phyloP scores from a whole-genome alignment of 92 coral and sea anemone genomes.

The Virgularia gustaviana region DNA sequence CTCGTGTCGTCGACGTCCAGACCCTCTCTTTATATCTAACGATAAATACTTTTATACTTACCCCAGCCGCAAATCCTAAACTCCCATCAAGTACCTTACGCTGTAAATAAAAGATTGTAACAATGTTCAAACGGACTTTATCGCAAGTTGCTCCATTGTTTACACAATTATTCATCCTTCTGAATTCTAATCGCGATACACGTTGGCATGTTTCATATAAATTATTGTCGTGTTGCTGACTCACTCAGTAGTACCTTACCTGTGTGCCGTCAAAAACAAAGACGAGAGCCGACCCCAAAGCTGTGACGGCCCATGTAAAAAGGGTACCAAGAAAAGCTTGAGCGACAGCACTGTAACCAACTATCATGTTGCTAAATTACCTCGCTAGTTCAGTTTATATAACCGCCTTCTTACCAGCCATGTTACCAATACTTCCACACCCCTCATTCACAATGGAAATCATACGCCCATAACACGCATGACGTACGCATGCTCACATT shows the following conservation, averaged over 20 bases:
- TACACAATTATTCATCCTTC: neutral
- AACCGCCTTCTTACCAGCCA: neutral
- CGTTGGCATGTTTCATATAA: no score
- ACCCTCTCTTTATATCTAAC: no score
- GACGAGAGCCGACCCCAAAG: conserved; percentile 82
- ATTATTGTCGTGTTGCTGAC: no score
- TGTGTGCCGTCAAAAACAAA: conserved; percentile 85
- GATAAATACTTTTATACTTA: no score
- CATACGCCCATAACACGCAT: no score
- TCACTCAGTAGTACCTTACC: no score
- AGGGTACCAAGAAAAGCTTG: conserved; percentile 92
- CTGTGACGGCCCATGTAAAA: conserved; percentile 97
- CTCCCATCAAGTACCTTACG: conserved; percentile 94
- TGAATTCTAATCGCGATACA: neutral
- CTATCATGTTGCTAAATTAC: conserved; percentile 56
- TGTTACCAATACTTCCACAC: no score
- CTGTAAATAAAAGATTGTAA: conserved; percentile 42
- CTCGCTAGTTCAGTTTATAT: neutral
- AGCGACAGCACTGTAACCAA: conserved; percentile 66
- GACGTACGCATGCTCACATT: no score
- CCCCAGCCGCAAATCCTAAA: conserved; percentile 99
- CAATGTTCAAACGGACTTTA: neutral
- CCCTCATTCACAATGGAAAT: no score
- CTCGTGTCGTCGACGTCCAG: no score
- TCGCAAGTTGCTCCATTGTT: no score